Evolutionary conservation across 2,888 invertebrate species (phyloP), one percentile per base, ranked within the genome.

Genomic region (Scaptomyza parva): DNA sequence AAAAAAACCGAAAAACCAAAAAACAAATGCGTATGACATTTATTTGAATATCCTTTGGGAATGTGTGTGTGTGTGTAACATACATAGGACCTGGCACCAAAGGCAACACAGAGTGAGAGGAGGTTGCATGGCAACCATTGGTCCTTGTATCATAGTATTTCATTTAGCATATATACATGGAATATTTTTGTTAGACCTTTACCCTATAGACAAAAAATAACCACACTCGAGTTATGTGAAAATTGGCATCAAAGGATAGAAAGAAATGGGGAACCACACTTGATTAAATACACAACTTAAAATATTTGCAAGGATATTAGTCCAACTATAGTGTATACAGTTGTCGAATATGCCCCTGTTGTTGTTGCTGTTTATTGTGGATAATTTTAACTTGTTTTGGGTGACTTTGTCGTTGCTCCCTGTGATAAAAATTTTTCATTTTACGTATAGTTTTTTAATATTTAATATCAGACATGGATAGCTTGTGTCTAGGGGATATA

Each of bases 41-140:
- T 83, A 85, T 85, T 85, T 88, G 84, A 83, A 86, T 88, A 85
- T 85, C 84, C 86, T 86, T 67, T 86, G 88, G 84, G 84, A 88
- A 64, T 14, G 30, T 47, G 30, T 26, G 44, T 17, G 43, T 14
- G 6, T 43, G 14, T 28, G 8, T 26, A 30, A 3, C 58, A 58
- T 47, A 53, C 39, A n/a, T n/a, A 37, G 48, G 33, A 44, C 44
- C 44, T 47, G 59, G 43, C 48, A 30, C 50, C 52, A 53, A 51
- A 50, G 66, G 53, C 37, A 37, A 17, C 3, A 2, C 9, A 8
- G 14, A 35, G 7, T 2, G 33, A n/a, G 28, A 35, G 55, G 47
- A 41, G 53, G n/a, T n/a, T 61, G 55, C 65, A 68, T 41, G 43
- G 50, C 47, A 54, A 55, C 45, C 47, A 64, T 51, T 51, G 61